phyloP scores from a whole-genome alignment of 2,888 invertebrate species.

The Cosmia pyralina region DNA sequence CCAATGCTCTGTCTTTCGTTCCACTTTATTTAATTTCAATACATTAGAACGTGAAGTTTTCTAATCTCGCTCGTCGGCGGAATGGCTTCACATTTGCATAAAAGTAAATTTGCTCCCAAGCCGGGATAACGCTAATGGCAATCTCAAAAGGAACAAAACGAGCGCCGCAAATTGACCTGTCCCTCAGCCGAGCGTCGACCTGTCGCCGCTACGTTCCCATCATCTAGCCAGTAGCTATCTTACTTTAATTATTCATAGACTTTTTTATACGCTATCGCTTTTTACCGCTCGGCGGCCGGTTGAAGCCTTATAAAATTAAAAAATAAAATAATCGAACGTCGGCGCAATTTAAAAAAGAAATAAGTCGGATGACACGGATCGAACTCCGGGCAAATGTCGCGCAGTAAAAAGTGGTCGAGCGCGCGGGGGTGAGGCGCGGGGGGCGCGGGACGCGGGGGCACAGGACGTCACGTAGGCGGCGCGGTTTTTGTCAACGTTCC shows the following conservation, averaged over 20 bases:
- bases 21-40: slow-evolving; percentile 76
- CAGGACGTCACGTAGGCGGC: slow-evolving; percentile 90
- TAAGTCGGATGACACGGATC: slow-evolving; percentile 90
- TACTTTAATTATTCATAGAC: slow-evolving; percentile 90
- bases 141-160: slow-evolving; percentile 80
- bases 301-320: slow-evolving; percentile 89
- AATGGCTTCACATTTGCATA: slow-evolving; percentile 77
- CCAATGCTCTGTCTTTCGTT: slow-evolving; percentile 74
- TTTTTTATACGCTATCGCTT: slow-evolving; percentile 88
- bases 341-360: slow-evolving; percentile 90
- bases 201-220: slow-evolving; percentile 89
- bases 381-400: slow-evolving; percentile 91
- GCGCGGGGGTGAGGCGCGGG: slow-evolving; percentile 58
- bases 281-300: slow-evolving; percentile 86
- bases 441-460: slow-evolving; percentile 62
- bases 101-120: slow-evolving; percentile 75
- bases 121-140: slow-evolving; percentile 75
- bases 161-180: slow-evolving; percentile 89
- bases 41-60: slow-evolving; percentile 72
- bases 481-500: slow-evolving; percentile 90
- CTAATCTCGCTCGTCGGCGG: slow-evolving; percentile 71
- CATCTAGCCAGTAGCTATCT: slow-evolving; percentile 89
- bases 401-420: slow-evolving; percentile 89
- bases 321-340: slow-evolving; percentile 87
- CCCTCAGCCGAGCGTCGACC: slow-evolving; percentile 84